phyloP scores from a whole-genome alignment of 1,140 invertebrate genomes.

The Ruditapes philippinarum region DNA sequence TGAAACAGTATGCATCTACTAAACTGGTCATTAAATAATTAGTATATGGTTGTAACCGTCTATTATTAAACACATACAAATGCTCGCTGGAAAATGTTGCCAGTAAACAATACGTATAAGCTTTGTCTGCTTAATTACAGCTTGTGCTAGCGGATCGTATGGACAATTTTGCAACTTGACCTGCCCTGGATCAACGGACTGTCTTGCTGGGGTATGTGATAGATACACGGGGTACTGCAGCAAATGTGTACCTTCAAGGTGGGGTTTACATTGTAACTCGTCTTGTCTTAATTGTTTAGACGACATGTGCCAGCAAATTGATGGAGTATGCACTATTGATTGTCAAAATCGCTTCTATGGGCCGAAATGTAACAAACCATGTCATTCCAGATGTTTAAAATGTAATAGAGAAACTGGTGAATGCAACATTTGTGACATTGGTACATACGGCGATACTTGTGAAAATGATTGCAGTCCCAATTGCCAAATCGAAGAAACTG shows the following conservation, averaged over 20 bases:
- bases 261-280: conserved; percentile 21
- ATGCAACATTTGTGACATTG: conserved; percentile 17
- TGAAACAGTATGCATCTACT: too few species aligned
- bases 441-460: conserved; percentile 40
- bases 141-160: conserved; percentile 1
- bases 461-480: conserved; percentile 35
- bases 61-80: too few species aligned
- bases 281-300: conserved; percentile 30
- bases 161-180: conserved; percentile 6
- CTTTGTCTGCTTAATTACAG: conserved; percentile 18
- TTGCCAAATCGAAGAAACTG: conserved; percentile 1
- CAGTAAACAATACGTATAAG: background rate
- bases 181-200: conserved; percentile 8
- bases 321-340: conserved; percentile 8
- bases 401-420: conserved; percentile 33
- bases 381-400: background rate
- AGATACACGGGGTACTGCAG: conserved; percentile 28
- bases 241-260: background rate
- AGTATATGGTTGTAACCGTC: too few species aligned
- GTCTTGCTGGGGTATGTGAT: conserved; percentile 10
- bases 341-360: conserved; percentile 34
- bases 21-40: too few species aligned
- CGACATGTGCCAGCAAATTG: background rate
- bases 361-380: background rate
- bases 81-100: too few species aligned